Conservation (phyloP, 2,888 invertebrate species). For the Agapostemon virescens region DNA sequence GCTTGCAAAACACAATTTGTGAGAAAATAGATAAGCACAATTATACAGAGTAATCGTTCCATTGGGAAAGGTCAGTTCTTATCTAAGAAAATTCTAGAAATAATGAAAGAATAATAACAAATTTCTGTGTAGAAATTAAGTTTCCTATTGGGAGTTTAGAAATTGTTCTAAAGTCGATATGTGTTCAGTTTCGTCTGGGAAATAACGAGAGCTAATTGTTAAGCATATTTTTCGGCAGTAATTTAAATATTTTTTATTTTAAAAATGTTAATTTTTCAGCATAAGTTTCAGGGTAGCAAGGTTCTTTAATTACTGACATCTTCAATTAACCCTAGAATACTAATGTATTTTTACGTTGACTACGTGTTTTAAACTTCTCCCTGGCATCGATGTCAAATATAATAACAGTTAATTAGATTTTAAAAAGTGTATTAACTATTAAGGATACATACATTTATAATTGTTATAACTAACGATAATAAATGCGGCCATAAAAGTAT, state of each 20-base stretch:
- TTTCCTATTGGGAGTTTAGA: not conserved
- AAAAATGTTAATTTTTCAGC: too few species aligned
- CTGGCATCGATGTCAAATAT: slow-evolving; percentile 9
- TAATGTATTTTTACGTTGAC: slow-evolving; percentile 24
- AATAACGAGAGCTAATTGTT: not conserved
- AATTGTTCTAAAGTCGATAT: not conserved
- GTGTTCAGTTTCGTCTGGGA: not conserved
- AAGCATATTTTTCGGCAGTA: too few species aligned
- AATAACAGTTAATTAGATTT: slow-evolving; percentile 36
- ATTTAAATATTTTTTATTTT: too few species aligned
- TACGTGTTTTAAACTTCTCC: slow-evolving; percentile 20
- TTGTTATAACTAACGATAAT: slow-evolving; percentile 42
- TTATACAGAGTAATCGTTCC: not conserved
- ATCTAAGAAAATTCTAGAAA: too few species aligned
- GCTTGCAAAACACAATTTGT: not conserved
- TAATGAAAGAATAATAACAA: not conserved
- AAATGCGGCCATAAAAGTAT: slow-evolving; percentile 34
- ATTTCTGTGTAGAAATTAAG: not conserved
- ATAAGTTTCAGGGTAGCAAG: not conserved
- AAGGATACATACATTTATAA: slow-evolving; percentile 40
- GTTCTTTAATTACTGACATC: slow-evolving; percentile 21
- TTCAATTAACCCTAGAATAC: slow-evolving; percentile 50
- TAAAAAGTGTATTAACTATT: slow-evolving; percentile 40
- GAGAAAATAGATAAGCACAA: not conserved
- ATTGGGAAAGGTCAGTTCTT: too few species aligned